These are phyloP conservation scores for Crocuta crocuta DNA, from an alignment of 2,113 vertebrate genomes.

Conservation along the genomic window DNA sequence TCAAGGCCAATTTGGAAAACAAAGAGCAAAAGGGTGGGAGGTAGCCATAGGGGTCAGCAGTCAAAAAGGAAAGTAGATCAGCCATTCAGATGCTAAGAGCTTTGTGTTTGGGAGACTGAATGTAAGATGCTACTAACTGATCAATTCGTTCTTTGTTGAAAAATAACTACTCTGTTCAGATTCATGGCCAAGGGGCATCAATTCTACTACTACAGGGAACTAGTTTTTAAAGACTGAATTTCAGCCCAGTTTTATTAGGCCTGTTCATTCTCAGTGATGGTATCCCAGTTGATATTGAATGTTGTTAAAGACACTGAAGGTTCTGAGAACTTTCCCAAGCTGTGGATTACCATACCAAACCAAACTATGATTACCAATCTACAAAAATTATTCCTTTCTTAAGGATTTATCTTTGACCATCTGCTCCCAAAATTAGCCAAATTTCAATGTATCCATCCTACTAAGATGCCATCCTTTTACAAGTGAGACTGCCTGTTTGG, in stretches of 20 bases:
- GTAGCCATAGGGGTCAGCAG: background rate
- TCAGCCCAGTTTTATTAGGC: background rate
- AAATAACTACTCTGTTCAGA: background rate
- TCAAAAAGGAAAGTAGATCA: background rate
- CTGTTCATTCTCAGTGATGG: background rate
- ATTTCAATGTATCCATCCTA: background rate
- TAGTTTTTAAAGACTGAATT: background rate
- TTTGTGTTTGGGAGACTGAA: background rate
- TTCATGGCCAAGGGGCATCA: background rate
- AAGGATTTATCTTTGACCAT: background rate
- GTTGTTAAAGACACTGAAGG: background rate
- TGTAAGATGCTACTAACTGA: background rate
- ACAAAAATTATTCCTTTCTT: background rate
- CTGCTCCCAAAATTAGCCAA: background rate
- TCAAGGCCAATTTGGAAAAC: constrained; percentile 25
- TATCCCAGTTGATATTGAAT: background rate
- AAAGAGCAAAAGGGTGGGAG: background rate
- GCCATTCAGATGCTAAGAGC: background rate
- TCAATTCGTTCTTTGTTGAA: background rate
- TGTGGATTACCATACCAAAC: no score
- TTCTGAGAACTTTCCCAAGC: background rate
- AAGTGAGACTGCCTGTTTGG: background rate
- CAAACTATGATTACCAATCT: background rate
- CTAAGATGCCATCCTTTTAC: background rate
- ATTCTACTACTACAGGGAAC: background rate